phyloP scores from a whole-genome alignment of 2,797 vertebrate species.

The Melanotaenia trifasciata region DNA sequence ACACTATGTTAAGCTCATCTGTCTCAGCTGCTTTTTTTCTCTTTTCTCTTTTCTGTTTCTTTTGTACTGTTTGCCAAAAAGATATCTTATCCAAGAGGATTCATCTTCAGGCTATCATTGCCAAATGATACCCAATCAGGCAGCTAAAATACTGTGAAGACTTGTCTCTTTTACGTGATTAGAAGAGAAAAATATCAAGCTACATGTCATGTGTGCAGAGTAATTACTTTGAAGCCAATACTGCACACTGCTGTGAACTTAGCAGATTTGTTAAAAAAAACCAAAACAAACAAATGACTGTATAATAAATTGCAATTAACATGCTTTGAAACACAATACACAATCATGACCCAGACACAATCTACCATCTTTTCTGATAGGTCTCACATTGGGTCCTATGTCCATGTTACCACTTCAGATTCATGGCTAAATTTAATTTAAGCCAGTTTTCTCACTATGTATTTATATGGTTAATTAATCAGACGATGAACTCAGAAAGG shows the following conservation, averaged over 20 bases:
- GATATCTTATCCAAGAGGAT: conserved; percentile 54
- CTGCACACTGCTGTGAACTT: conserved; percentile 14
- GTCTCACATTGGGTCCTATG: conserved; percentile 19
- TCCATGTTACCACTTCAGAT: conserved; percentile 35
- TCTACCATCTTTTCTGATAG: conserved; percentile 22
- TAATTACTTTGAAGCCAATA: conserved; percentile 31
- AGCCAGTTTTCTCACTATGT: conserved; percentile 24
- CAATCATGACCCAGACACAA: background rate
- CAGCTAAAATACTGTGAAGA: conserved; percentile 39
- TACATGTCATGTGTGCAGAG: conserved; percentile 21
- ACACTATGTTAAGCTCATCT: conserved; percentile 55
- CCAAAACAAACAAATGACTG: conserved; percentile 40
- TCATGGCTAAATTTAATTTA: conserved; percentile 14
- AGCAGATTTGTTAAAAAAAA: conserved; percentile 34
- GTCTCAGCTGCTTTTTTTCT: conserved; percentile 34
- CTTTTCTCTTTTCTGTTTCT: conserved; percentile 1
- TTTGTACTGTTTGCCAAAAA: conserved; percentile 55
- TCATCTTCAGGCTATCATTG: conserved; percentile 44
- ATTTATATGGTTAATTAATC: conserved; percentile 34
- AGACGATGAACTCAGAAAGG: conserved; percentile 23
- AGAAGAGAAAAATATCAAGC: conserved; percentile 39
- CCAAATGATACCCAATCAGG: conserved; percentile 45
- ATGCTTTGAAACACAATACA: conserved; percentile 51
- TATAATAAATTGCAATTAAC: conserved; percentile 55
- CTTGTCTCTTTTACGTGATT: conserved; percentile 34